Conservation (phyloP, 2,888 invertebrate genomes). For the Noctua janthe region DNA sequence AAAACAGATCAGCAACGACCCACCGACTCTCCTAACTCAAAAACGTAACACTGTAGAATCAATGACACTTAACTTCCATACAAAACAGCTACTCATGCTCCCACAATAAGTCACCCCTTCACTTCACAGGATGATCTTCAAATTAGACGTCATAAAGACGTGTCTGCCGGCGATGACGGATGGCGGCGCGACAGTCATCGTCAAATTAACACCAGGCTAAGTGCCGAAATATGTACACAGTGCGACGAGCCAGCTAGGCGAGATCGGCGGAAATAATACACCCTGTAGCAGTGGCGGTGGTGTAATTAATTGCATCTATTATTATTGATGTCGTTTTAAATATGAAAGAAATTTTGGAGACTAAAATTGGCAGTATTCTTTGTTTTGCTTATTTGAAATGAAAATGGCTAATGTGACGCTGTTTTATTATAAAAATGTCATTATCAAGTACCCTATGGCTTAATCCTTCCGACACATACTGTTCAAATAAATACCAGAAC, state of each 20-base stretch:
- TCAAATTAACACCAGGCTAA: slow-evolving; percentile 87
- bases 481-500: slow-evolving; percentile 7
- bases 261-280: slow-evolving; percentile 77
- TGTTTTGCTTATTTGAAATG: not conserved
- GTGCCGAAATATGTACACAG: slow-evolving; percentile 88
- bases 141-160: slow-evolving; percentile 87
- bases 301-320: slow-evolving; percentile 58
- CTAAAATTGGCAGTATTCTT: not conserved
- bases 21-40: slow-evolving; percentile 29
- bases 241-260: slow-evolving; percentile 74
- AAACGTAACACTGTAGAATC: slow-evolving; percentile 57
- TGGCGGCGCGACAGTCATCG: slow-evolving; percentile 86
- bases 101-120: slow-evolving; percentile 85
- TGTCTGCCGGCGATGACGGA: slow-evolving; percentile 85
- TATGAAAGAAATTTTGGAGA: not conserved
- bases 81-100: slow-evolving; percentile 83
- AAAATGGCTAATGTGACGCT: not conserved
- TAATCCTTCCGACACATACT: not conserved
- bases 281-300: slow-evolving; percentile 53
- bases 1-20: slow-evolving; percentile 6
- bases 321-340: slow-evolving; percentile 47
- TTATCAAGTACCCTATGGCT: not conserved
- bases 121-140: slow-evolving; percentile 83
- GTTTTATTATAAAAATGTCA: not conserved
- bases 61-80: slow-evolving; percentile 63